phyloP scores from a whole-genome alignment of 2,113 vertebrate species.

The Pteropus alecto region DNA sequence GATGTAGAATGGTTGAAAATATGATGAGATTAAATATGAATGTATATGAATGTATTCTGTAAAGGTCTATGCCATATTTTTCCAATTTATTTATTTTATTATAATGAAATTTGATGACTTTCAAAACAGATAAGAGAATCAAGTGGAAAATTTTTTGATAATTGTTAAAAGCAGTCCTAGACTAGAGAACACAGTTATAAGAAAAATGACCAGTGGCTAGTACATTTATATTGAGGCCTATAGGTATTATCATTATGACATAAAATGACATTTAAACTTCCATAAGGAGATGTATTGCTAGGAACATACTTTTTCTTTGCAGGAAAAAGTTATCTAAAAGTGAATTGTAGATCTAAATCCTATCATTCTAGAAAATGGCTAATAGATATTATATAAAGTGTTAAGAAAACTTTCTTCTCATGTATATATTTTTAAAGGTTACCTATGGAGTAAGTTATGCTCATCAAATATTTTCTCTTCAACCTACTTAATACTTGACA shows the following conservation, averaged over 20 bases:
- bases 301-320: not conserved
- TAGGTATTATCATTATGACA: not conserved
- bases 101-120: not conserved
- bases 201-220: not conserved
- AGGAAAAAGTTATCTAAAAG: not conserved
- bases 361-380: not conserved
- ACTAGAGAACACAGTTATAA: not conserved
- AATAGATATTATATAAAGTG: not conserved
- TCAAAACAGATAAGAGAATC: not conserved
- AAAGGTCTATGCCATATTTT: not conserved
- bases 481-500: not conserved
- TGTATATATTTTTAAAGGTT: not conserved
- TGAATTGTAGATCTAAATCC: not conserved
- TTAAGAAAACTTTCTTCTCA: not conserved
- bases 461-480: conserved; percentile 45
- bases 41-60: not conserved
- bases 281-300: not conserved
- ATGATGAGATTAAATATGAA: not conserved
- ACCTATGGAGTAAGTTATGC: not conserved
- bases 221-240: not conserved
- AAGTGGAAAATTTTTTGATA: not conserved
- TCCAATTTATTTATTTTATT: not conserved
- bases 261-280: not conserved
- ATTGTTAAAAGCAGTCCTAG: not conserved
- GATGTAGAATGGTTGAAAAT: not conserved